Percentiles rank a stretch among this genome's conserved stretches.
phyloP scores from a whole-genome alignment of 2,113 vertebrate species.

The Peucedramus taeniatus region DNA sequence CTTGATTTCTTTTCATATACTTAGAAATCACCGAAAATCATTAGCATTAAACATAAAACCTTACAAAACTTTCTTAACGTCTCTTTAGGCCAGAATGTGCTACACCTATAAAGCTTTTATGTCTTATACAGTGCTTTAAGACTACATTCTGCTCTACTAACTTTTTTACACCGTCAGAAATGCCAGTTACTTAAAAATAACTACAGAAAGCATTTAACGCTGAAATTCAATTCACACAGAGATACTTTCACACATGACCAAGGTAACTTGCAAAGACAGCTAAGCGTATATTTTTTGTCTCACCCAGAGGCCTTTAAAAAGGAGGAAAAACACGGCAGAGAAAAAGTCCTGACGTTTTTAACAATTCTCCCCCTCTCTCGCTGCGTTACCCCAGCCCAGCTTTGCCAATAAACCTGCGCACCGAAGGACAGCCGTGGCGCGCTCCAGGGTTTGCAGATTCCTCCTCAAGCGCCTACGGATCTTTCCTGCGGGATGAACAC shows the following conservation, averaged over 20 bases:
- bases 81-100: not conserved
- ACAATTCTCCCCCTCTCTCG: not conserved
- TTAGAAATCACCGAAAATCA: not conserved
- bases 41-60: not conserved
- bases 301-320: not conserved
- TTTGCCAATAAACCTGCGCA: not conserved
- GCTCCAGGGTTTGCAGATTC: not conserved
- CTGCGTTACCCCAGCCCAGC: not conserved
- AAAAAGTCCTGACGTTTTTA: not conserved
- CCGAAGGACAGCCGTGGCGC: fast-evolving
- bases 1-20: not conserved
- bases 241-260: not conserved
- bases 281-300: not conserved
- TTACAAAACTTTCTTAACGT: not conserved
- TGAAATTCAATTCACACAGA: not conserved
- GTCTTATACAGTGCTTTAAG: not conserved
- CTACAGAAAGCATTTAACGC: not conserved
- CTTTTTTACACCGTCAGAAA: not conserved
- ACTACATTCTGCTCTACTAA: not conserved
- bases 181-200: not conserved
- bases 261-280: not conserved
- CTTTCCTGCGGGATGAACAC: fast-evolving
- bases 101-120: not conserved
- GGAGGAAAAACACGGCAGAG: too few relatives aligned
- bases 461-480: not conserved